phyloP scores from a whole-genome alignment of 1,140 invertebrate genomes.

The Drosophila oshimai region DNA sequence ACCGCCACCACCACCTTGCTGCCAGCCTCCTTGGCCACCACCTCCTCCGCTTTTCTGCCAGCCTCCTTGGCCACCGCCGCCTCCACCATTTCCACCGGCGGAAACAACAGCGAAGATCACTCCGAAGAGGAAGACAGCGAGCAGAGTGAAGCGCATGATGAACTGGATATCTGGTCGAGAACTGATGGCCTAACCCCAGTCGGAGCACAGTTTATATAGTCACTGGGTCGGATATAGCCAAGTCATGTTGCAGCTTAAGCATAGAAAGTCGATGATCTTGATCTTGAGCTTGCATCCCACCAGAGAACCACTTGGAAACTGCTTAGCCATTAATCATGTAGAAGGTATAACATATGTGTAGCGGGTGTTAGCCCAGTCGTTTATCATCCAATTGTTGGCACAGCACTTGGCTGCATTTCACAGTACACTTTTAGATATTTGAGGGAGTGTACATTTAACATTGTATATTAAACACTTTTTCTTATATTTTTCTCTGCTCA shows the following conservation, averaged over 20 bases:
- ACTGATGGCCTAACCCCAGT: conserved; percentile 11
- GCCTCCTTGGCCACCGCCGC: conserved; percentile 7
- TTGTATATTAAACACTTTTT: no score
- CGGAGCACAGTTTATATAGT: conserved; percentile 11
- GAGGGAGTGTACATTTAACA: no score
- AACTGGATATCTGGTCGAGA: conserved; percentile 8
- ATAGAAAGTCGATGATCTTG: conserved; percentile 12
- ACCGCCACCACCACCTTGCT: neutral
- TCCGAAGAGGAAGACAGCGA: conserved; percentile 28
- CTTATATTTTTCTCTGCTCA: no score
- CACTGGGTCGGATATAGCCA: neutral
- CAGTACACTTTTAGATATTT: no score
- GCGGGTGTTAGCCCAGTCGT: neutral
- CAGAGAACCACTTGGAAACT: neutral
- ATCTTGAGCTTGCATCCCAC: conserved; percentile 21
- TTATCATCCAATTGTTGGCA: neutral
- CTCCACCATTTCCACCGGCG: conserved; percentile 17
- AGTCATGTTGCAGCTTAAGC: conserved; percentile 18
- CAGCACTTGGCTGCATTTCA: neutral
- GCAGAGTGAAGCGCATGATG: conserved; percentile 30
- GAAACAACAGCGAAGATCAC: conserved; percentile 20
- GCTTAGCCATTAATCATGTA: conserved; percentile 9
- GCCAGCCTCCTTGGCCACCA: conserved; percentile 8
- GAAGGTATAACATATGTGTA: no score
- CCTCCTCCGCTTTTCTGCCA: conserved; percentile 1